phyloP scores from a whole-genome alignment of 2,797 vertebrate species.

The Rhinatrema bivittatum region DNA sequence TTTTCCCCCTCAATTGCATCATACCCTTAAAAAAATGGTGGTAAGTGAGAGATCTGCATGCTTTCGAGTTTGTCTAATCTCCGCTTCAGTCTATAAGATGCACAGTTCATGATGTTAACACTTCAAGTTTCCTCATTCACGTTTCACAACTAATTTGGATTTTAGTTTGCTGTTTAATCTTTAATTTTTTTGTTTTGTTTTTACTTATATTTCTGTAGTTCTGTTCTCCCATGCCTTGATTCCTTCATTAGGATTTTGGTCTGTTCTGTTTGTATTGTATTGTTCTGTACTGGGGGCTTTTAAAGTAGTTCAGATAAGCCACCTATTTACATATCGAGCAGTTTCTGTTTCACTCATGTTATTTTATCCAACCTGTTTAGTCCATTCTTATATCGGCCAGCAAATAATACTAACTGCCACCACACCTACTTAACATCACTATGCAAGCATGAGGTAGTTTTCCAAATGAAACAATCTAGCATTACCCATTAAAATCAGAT shows the following conservation, averaged over 20 bases:
- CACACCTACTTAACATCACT: too few species aligned
- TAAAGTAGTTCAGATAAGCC: conserved; percentile 14
- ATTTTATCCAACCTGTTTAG: too few species aligned
- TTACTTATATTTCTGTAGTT: conserved; percentile 51
- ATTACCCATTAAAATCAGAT: too few species aligned
- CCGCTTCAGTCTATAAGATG: conserved; percentile 73
- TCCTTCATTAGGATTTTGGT: conserved; percentile 35
- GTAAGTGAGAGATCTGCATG: conserved; percentile 97
- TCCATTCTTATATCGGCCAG: too few species aligned
- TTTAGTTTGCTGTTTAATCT: conserved; percentile 64
- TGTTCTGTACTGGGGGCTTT: conserved; percentile 30
- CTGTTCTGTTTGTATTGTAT: conserved; percentile 38
- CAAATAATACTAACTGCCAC: neutral
- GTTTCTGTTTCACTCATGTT: too few species aligned
- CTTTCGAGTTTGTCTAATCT: conserved; percentile 80
- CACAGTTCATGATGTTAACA: conserved; percentile 70
- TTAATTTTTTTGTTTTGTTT: conserved; percentile 50
- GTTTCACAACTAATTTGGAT: conserved; percentile 69
- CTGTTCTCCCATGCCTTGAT: conserved; percentile 45
- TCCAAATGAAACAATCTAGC: too few species aligned
- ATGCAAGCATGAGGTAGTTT: too few species aligned
- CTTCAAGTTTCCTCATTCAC: conserved; percentile 64
- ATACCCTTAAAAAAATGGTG: conserved; percentile 86
- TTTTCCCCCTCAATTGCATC: conserved; percentile 81
- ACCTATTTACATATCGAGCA: neutral